Evolutionary conservation across 2,113 vertebrate species (phyloP).

Genomic region (Pitta sordida): DNA sequence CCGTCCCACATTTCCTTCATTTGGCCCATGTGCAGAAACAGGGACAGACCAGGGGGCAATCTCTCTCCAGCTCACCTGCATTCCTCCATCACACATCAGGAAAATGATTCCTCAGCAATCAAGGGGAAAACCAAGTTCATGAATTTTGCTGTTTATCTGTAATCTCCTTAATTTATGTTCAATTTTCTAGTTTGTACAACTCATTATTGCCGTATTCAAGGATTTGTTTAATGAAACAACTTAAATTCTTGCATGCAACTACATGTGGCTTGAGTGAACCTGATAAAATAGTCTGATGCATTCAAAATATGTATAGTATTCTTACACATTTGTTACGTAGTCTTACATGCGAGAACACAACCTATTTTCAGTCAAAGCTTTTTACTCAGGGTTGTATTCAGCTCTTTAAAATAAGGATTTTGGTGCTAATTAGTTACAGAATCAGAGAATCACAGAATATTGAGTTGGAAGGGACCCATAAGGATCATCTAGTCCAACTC

Average conservation of each 20-base stretch:
- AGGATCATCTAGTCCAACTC: too few relatives aligned
- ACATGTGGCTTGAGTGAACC: not conserved
- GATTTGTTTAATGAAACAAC: not conserved
- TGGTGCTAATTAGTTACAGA: not conserved
- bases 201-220: not conserved
- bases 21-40: not conserved
- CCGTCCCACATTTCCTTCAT: fast-evolving
- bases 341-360: not conserved
- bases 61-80: fast-evolving
- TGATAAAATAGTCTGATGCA: not conserved
- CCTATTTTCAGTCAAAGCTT: not conserved
- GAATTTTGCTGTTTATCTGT: not conserved
- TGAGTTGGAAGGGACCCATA: too few relatives aligned
- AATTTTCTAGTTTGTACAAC: not conserved
- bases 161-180: not conserved
- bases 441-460: too few relatives aligned
- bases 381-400: not conserved
- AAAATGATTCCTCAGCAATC: not conserved
- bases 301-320: not conserved
- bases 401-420: not conserved
- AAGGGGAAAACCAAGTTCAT: not conserved
- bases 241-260: not conserved
- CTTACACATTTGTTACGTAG: not conserved
- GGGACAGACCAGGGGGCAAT: not conserved
- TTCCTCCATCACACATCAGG: too few relatives aligned